These are phyloP conservation scores for Plusia festucae DNA, from an alignment of 2,888 invertebrate genomes.

Conservation along the genomic window DNA sequence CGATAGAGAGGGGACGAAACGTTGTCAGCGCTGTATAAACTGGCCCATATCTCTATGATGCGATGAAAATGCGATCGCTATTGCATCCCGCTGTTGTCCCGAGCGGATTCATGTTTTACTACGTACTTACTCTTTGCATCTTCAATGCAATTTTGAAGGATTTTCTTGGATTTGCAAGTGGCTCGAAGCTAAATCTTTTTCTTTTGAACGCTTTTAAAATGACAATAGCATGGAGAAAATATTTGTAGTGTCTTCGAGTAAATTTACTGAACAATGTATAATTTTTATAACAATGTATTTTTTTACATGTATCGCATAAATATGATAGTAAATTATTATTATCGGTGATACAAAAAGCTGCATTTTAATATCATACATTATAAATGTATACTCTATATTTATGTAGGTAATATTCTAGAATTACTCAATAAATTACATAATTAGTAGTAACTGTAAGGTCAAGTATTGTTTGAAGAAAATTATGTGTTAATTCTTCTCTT, in stretches of 20 bases:
- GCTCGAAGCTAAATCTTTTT: conserved; percentile 13
- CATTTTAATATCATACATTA: not conserved
- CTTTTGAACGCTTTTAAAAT: conserved; percentile 2
- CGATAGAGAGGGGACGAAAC: conserved; percentile 37
- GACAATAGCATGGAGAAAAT: not conserved
- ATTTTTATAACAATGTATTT: not conserved
- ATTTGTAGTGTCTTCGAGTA: not conserved
- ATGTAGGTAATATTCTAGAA: too few species aligned
- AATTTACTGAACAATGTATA: not conserved
- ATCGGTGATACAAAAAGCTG: not conserved
- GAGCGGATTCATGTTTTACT: conserved; percentile 53
- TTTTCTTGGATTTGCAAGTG: conserved; percentile 46
- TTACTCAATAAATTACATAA: too few species aligned
- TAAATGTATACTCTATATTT: too few species aligned
- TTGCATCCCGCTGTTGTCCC: conserved; percentile 43
- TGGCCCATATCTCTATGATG: conserved; percentile 36
- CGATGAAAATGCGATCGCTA: conserved; percentile 43
- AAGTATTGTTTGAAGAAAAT: conserved; percentile 57
- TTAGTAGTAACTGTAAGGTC: not conserved
- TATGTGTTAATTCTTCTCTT: conserved; percentile 57
- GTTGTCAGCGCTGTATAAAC: conserved; percentile 32
- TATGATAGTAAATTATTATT: too few species aligned
- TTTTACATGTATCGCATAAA: not conserved
- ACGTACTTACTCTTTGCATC: conserved; percentile 49
- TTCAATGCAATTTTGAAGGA: conserved; percentile 56